These are phyloP conservation scores for Sphaeridia pumilis DNA, from an alignment of 2,888 invertebrate genomes.

Conservation along the genomic window DNA sequence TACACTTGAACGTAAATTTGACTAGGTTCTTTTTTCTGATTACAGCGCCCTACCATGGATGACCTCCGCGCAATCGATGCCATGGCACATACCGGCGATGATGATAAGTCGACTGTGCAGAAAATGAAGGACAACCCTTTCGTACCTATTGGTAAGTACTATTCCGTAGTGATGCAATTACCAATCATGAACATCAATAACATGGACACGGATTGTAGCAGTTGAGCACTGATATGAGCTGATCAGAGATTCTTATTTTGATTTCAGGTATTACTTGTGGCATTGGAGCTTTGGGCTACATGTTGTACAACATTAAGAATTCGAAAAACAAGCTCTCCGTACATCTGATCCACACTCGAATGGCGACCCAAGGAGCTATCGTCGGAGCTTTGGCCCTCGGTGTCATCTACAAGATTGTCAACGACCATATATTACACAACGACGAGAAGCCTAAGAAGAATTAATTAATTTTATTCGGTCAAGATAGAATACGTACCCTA, in stretches of 20 bases:
- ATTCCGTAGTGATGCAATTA: no score
- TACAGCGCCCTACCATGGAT: no score
- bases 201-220: no score
- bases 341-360: conserved; percentile 68
- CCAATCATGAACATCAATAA: no score
- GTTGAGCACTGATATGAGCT: no score
- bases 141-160: conserved; percentile 24
- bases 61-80: no score
- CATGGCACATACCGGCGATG: no score
- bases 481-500: no score
- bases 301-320: conserved; percentile 59
- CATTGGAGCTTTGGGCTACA: conserved; percentile 52
- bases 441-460: conserved; percentile 24
- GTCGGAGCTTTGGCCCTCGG: conserved; percentile 64
- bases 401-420: conserved; percentile 45
- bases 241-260: no score
- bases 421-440: neutral
- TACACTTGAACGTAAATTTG: no score
- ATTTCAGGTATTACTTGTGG: conserved; percentile 56
- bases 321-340: conserved; percentile 66
- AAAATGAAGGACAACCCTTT: conserved; percentile 28
- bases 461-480: conserved; percentile 27
- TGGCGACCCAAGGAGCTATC: conserved; percentile 72
- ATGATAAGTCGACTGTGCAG: no score
- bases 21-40: no score